Evolutionary conservation across 2,888 invertebrate species (phyloP).

Genomic region (Netelia melanura): DNA sequence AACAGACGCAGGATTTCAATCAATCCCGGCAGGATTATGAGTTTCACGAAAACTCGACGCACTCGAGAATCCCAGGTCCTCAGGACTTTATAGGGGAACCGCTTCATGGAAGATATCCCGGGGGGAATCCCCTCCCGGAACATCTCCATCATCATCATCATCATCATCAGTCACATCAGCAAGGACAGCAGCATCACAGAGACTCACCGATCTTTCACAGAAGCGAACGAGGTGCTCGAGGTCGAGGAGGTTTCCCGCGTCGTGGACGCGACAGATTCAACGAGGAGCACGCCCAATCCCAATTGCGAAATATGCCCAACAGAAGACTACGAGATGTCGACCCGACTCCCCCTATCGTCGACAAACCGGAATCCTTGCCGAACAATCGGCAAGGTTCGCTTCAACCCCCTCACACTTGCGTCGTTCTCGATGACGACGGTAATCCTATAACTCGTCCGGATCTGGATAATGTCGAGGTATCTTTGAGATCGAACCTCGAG

Average conservation of each 20-base stretch:
- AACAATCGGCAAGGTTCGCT: slow-evolving; percentile 71
- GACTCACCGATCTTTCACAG: slow-evolving; percentile 76
- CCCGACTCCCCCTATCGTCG: no score
- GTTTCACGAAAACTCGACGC: slow-evolving; percentile 74
- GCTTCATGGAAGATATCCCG: slow-evolving; percentile 73
- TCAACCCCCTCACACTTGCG: slow-evolving; percentile 76
- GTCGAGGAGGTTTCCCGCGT: slow-evolving; percentile 78
- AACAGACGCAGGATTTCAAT: slow-evolving; percentile 66
- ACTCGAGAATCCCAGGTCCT: slow-evolving; percentile 69
- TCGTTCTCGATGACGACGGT: slow-evolving; percentile 78
- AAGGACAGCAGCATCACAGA: slow-evolving; percentile 73
- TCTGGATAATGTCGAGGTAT: slow-evolving; percentile 59
- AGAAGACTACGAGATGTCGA: slow-evolving; percentile 53
- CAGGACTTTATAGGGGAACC: slow-evolving; percentile 76
- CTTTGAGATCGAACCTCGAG: neutral
- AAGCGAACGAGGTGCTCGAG: slow-evolving; percentile 75
- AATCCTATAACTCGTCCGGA: slow-evolving; percentile 75
- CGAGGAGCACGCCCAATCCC: slow-evolving; percentile 76
- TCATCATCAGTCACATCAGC: slow-evolving; percentile 75
- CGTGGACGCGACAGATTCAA: slow-evolving; percentile 78
- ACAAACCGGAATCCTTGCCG: no score
- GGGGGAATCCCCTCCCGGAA: slow-evolving; percentile 53
- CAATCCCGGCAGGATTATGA: slow-evolving; percentile 73
- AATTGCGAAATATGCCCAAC: slow-evolving; percentile 69
- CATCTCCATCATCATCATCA: slow-evolving; percentile 66